Evolutionary conservation across 1,140 invertebrate genomes (phyloP).

Genomic region (Melitaea cinxia): DNA sequence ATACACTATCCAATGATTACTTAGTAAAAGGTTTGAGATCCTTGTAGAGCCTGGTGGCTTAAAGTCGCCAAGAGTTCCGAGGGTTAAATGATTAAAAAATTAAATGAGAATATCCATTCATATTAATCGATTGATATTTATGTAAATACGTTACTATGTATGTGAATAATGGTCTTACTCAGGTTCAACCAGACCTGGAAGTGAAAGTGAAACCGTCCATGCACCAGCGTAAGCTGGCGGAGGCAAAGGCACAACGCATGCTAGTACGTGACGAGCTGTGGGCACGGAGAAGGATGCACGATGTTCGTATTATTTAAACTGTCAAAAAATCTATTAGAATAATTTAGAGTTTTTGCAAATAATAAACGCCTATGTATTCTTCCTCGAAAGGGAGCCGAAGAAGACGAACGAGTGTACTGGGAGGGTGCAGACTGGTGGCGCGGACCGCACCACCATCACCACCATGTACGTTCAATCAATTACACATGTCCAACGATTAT

Average conservation of each 20-base stretch:
- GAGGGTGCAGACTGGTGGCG: conserved; percentile 90
- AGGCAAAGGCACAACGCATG: conserved; percentile 92
- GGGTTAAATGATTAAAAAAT: conserved; percentile 66
- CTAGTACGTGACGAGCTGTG: conserved; percentile 86
- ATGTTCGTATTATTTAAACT: conserved; percentile 69
- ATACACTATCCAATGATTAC: conserved; percentile 68
- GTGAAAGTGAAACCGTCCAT: conserved; percentile 97
- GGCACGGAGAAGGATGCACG: conserved; percentile 83
- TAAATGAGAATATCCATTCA: conserved; percentile 57
- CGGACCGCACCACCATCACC: conserved; percentile 79
- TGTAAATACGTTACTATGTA: not conserved
- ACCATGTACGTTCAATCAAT: conserved; percentile 56
- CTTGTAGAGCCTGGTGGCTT: conserved; percentile 70
- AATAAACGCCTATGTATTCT: too few species aligned
- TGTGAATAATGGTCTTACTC: not conserved
- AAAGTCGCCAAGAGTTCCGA: conserved; percentile 69
- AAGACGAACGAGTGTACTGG: conserved; percentile 94
- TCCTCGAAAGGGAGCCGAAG: conserved; percentile 80
- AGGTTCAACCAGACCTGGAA: conserved; percentile 91
- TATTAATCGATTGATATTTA: not conserved
- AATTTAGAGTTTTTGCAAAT: too few species aligned
- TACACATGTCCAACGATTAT: too few species aligned
- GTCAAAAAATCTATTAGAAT: not conserved
- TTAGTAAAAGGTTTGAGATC: conserved; percentile 82
- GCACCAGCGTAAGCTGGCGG: conserved; percentile 92